phyloP scores from a whole-genome alignment of 1,140 invertebrate genomes.

The Plutomurus gul region DNA sequence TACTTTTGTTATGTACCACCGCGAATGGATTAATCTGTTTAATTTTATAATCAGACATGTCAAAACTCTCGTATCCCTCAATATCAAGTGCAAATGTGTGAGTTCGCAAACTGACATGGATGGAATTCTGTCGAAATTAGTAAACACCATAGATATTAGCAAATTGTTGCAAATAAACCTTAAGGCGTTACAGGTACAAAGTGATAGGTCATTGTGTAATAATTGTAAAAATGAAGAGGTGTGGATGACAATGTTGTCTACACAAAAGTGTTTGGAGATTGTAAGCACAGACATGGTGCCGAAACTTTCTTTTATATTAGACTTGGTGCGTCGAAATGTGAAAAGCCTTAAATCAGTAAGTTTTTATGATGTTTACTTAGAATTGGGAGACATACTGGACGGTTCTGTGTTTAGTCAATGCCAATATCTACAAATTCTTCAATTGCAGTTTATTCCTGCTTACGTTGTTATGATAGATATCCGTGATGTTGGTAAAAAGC shows the following conservation, averaged over 20 bases:
- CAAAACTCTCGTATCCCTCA: slow-evolving; percentile 19
- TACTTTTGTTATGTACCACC: not conserved
- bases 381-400: not conserved
- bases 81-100: slow-evolving; percentile 27
- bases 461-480: not conserved
- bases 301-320: slow-evolving; percentile 6
- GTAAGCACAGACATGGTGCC: not conserved
- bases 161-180: slow-evolving; percentile 7
- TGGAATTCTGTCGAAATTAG: not conserved
- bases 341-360: slow-evolving; percentile 10
- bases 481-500: not conserved
- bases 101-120: not conserved
- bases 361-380: slow-evolving; percentile 24
- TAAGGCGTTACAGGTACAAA: not conserved
- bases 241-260: slow-evolving; percentile 4
- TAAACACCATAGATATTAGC: not conserved
- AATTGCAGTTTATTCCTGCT: not conserved
- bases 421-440: not conserved
- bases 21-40: slow-evolving; percentile 38
- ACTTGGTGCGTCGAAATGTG: not conserved
- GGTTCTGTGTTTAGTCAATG: slow-evolving; percentile 28
- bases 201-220: not conserved
- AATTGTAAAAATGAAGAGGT: slow-evolving; percentile 15
- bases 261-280: slow-evolving; percentile 30
- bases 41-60: slow-evolving; percentile 27